These are phyloP conservation scores for Syrmaticus mikado DNA, from an alignment of 2,113 vertebrate genomes.

Conservation along the genomic window DNA sequence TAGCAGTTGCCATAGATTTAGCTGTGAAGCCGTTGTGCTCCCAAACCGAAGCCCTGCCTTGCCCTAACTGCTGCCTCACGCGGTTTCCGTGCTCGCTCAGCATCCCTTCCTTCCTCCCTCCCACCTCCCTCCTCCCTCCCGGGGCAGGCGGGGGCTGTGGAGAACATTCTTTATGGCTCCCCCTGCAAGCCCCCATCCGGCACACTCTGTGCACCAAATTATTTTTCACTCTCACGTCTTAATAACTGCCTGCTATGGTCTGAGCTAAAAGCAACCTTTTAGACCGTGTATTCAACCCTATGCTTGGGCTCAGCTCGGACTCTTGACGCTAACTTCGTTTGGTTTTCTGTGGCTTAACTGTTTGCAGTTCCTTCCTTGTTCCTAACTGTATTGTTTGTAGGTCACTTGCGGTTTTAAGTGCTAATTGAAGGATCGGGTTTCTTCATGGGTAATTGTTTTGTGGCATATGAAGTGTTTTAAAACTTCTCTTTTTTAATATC, in stretches of 20 bases:
- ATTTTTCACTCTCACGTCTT: slow-evolving; percentile 37
- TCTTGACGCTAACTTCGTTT: slow-evolving; percentile 54
- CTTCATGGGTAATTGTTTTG: slow-evolving; percentile 72
- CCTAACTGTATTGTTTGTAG: slow-evolving; percentile 70
- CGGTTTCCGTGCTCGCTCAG: not conserved
- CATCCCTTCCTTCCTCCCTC: not conserved
- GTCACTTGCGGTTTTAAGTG: slow-evolving; percentile 78
- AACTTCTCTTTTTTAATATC: slow-evolving; percentile 53
- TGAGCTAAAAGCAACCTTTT: slow-evolving; percentile 72
- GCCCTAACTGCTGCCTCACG: not conserved
- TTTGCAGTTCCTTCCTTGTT: slow-evolving; percentile 67
- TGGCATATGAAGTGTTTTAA: slow-evolving; percentile 59
- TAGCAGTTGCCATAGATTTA: slow-evolving; percentile 4
- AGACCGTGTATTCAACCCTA: slow-evolving; percentile 50
- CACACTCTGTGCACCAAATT: slow-evolving; percentile 28
- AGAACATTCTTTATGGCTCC: slow-evolving; percentile 45
- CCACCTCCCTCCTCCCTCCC: slow-evolving; percentile 24
- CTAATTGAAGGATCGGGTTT: slow-evolving; percentile 78
- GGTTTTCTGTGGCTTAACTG: slow-evolving; percentile 62
- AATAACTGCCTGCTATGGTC: slow-evolving; percentile 60
- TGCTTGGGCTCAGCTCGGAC: slow-evolving; percentile 39
- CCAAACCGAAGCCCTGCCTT: not conserved
- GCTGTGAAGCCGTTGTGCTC: not conserved
- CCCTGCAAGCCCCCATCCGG: slow-evolving; percentile 33
- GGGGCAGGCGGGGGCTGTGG: slow-evolving; percentile 26